Evolutionary conservation across 2,888 invertebrate genomes (phyloP).

Genomic region (Cephus spinipes): DNA sequence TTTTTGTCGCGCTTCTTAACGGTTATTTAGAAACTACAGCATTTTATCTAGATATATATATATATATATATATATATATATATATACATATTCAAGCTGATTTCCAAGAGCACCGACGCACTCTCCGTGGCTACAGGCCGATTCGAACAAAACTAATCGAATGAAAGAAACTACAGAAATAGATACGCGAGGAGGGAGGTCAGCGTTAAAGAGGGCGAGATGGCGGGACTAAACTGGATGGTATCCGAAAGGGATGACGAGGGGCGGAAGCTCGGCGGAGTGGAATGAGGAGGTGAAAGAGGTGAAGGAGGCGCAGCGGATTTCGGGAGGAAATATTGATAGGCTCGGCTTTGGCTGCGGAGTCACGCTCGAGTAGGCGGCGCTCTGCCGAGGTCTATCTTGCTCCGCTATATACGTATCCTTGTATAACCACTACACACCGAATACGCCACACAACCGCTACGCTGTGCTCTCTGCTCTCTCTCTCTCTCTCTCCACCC

Average conservation of each 20-base stretch:
- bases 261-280: not conserved
- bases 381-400: constrained; percentile 57
- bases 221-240: constrained; percentile 19
- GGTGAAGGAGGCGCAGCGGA: constrained; percentile 37
- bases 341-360: constrained; percentile 64
- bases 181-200: constrained; percentile 8
- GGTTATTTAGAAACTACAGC: not conserved
- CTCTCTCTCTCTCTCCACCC: not conserved
- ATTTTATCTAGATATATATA: not conserved
- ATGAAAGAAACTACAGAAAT: not conserved
- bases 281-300: constrained; percentile 18
- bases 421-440: not conserved
- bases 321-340: constrained; percentile 64
- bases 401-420: constrained; percentile 25
- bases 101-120: not conserved
- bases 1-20: not conserved
- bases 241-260: constrained; percentile 18
- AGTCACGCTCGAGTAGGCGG: constrained; percentile 65
- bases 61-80: too few species aligned
- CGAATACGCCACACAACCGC: not conserved
- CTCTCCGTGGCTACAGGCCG: not conserved
- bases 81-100: too few species aligned
- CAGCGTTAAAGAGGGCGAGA: constrained; percentile 5
- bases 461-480: not conserved
- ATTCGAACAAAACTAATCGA: not conserved